Base-by-base conservation (phyloP, 2,797 vertebrate genomes). In the Lacerta viridis region DNA sequence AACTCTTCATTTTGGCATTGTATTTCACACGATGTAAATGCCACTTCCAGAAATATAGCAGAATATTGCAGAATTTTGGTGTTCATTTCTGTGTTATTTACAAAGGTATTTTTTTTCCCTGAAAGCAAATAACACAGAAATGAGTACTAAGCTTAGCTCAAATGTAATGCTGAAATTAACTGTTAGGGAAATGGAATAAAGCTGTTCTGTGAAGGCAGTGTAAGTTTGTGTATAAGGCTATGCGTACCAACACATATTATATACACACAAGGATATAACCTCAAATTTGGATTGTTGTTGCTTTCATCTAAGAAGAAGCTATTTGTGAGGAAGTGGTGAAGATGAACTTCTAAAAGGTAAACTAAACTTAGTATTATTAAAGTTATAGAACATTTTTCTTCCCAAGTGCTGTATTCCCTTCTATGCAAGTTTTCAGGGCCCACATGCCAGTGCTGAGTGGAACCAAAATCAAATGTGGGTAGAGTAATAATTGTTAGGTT, bases 241-340 rank as follows among this genome's bases (percentile, higher is more conserved):
- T 43, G 82, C 46, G 8, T 86, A 33, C 71, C 59, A 69, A 80
- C 41, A 76, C 81, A 85, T 77, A 15, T 77, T 71, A 72, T n/a
- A 72, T 74, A 71, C 27, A 82, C 84, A 69, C 4, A 89, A 66
- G 36, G 25, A 81, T 76, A 86, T 89, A 18, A n/a, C 41, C 43
- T 68, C 43, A 79, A 64, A 80, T 76, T 68, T 84, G 18, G 29
- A 55, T 85, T 69, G 1, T 71, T 55, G 50, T 15, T 55, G 50
- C 71, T 11, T 79, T 46, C 23, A 43, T 46, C 6, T 46, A 71
- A 71, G 15, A 33, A 59, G 4, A 84, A 61, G 61, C 13, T 18
- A 20, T 74, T 80, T 18, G 36, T 18, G 39, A 78, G 39, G 83
- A 84, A 80, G 36, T 85, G 39, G 39, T 66, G 50, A 66, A 80